Conservation (phyloP, 2,797 vertebrate genomes). For the Lophius americanus region DNA sequence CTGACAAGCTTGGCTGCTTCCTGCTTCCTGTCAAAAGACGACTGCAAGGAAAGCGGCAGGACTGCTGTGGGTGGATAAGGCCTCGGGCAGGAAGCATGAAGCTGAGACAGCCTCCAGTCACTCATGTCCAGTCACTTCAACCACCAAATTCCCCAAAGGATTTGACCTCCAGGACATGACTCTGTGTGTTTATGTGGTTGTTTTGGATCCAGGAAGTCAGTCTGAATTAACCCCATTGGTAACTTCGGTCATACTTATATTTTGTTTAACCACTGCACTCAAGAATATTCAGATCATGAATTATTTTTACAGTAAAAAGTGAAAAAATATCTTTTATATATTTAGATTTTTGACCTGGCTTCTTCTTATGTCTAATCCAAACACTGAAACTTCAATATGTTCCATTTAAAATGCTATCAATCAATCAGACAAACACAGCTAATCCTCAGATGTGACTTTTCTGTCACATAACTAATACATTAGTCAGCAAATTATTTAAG, state of each 20-base stretch:
- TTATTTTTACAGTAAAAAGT: not conserved
- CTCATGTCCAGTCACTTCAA: conserved; percentile 55
- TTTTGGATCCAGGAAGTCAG: conserved; percentile 48
- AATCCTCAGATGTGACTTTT: no score
- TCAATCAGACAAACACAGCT: no score
- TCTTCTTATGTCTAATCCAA: no score
- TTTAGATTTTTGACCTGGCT: no score
- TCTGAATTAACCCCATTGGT: conserved; percentile 21
- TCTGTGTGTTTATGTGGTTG: conserved; percentile 37
- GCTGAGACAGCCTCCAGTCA: conserved; percentile 63
- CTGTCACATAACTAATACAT: no score
- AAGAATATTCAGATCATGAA: not conserved
- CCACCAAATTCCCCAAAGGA: conserved; percentile 28
- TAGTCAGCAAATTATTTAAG: no score
- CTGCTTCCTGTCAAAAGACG: conserved; percentile 77
- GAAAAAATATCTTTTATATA: not conserved
- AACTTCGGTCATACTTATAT: conserved; percentile 21
- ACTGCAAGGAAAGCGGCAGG: conserved; percentile 68
- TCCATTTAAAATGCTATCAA: no score
- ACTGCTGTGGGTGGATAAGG: conserved; percentile 75
- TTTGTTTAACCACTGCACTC: not conserved
- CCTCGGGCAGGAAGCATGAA: conserved; percentile 69
- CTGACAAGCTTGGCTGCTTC: conserved; percentile 66
- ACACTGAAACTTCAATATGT: no score
- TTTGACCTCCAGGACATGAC: conserved; percentile 51